Base-by-base conservation (phyloP, 1,140 invertebrate species). In the Calliphora vicina region DNA sequence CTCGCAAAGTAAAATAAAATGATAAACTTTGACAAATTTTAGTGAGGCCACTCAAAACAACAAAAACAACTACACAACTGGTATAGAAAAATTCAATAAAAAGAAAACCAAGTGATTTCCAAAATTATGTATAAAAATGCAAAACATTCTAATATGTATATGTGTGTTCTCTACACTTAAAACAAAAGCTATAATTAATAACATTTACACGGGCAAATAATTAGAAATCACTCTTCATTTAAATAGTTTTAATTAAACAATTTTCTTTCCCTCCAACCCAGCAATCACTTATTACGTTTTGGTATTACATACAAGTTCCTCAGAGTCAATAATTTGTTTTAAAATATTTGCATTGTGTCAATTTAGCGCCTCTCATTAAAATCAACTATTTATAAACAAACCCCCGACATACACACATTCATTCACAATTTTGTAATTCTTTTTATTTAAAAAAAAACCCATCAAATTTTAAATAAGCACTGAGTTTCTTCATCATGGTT, bases 1-100 rank as follows among this genome's bases (percentile, higher is more conserved):
- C 43, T 26, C 42, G 20, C 57, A 50, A 67, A 43, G 82, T 35
- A 12, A 83, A 80, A 81, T 81, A 84, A 84, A 67, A 27, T 20
- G 42, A 27, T 25, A 29, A 83, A 80, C 15, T 61, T 13, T 43
- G 74, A 78, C 74, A 43, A 35, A 76, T 76, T 42, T 29, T 35
- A 78, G 25, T 78, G 74, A 23, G 74, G 74, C 74, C 74, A 43
- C 13, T 35, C 35, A 35, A 35, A 35, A 35, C 74, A 43, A 20
- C 27, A 76, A 5, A 1, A 35, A 35, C 29, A 35, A 35, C 26
- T n/a, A 35, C 35, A 35, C 35, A 35, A 5, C 35, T 35, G 6
- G 6, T 10, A 35, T 35, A 35, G n/a, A 78, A 12, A 78, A 78
- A 78, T 78, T 23, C n/a, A 45, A 43, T 2, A 25, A 13, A 43